Percentiles rank a stretch among this genome's conserved stretches.
Evolutionary conservation across 2,888 invertebrate genomes (phyloP).

Genomic region (Sinotaia quadrata): DNA sequence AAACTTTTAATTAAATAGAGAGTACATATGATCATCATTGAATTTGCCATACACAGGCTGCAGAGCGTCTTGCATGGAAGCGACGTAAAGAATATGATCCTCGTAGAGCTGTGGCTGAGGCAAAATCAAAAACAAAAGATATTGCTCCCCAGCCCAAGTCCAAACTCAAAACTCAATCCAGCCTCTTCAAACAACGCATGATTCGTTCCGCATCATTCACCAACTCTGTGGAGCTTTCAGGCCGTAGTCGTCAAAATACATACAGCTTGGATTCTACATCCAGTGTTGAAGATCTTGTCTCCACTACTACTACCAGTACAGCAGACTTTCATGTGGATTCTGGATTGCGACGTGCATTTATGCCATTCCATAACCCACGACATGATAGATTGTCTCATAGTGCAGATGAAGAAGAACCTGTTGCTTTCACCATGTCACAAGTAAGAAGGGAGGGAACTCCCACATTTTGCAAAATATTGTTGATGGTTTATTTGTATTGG

Average conservation of each 20-base stretch:
- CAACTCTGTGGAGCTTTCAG: slow-evolving; percentile 49
- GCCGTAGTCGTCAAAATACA: slow-evolving; percentile 31
- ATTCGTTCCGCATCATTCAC: slow-evolving; percentile 62
- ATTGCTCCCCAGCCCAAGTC: slow-evolving; percentile 36
- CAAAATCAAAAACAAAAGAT: slow-evolving; percentile 59
- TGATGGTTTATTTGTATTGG: too few relatives aligned
- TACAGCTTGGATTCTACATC: slow-evolving; percentile 46
- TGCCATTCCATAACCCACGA: slow-evolving; percentile 38
- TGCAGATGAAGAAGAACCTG: slow-evolving; percentile 55
- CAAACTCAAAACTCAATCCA: background rate
- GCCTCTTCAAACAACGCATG: slow-evolving; percentile 43
- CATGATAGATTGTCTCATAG: slow-evolving; percentile 45
- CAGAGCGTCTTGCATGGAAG: slow-evolving; percentile 94
- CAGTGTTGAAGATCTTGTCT: slow-evolving; percentile 52
- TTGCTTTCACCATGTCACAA: slow-evolving; percentile 45
- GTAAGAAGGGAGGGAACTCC: too few relatives aligned
- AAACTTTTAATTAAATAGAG: too few relatives aligned
- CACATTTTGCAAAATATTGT: too few relatives aligned
- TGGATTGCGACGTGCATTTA: slow-evolving; percentile 40
- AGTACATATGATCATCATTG: too few relatives aligned
- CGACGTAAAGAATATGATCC: slow-evolving; percentile 96
- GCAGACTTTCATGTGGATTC: slow-evolving; percentile 48
- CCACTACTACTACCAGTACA: slow-evolving; percentile 46
- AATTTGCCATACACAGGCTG: too few relatives aligned
- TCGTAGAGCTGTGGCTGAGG: slow-evolving; percentile 92